Percentiles rank a stretch among this genome's conserved stretches.
Evolutionary conservation across 2,888 invertebrate species (phyloP).

Genomic region (Plebejus argus): DNA sequence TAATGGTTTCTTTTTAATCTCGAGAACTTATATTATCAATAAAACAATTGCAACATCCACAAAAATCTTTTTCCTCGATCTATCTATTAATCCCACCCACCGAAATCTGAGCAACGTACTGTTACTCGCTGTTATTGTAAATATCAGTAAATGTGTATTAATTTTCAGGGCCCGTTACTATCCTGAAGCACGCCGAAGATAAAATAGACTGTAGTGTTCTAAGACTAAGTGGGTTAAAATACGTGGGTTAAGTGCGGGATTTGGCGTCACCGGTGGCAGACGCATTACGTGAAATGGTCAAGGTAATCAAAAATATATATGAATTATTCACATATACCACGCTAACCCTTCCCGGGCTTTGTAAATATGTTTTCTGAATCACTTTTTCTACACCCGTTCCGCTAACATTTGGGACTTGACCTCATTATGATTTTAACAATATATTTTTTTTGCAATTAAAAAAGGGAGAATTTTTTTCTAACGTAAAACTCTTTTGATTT

Average conservation of each 20-base stretch:
- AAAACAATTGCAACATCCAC: background rate
- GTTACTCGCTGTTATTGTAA: background rate
- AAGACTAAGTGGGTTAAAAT: slow-evolving; percentile 61
- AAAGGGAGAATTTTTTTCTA: background rate
- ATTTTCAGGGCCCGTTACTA: slow-evolving; percentile 74
- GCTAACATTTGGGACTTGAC: slow-evolving; percentile 27
- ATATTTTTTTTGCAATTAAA: background rate
- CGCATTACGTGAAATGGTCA: slow-evolving; percentile 78
- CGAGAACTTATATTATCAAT: too few species aligned
- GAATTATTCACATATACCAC: slow-evolving; percentile 71
- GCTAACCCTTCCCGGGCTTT: slow-evolving; percentile 75
- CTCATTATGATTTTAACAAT: background rate
- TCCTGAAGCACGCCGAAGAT: slow-evolving; percentile 73
- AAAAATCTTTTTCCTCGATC: background rate
- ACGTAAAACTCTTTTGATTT: background rate
- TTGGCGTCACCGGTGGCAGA: slow-evolving; percentile 60
- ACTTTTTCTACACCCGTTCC: slow-evolving; percentile 53
- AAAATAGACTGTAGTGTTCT: slow-evolving; percentile 58
- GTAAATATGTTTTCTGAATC: slow-evolving; percentile 72
- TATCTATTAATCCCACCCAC: too few species aligned
- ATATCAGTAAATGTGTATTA: slow-evolving; percentile 47
- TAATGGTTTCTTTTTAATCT: too few species aligned
- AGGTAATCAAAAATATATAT: slow-evolving; percentile 72
- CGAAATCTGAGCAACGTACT: too few species aligned
- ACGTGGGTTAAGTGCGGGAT: slow-evolving; percentile 55